Evolutionary conservation across 2,797 vertebrate species (phyloP).

Genomic region (Distichodus sexfasciatus): DNA sequence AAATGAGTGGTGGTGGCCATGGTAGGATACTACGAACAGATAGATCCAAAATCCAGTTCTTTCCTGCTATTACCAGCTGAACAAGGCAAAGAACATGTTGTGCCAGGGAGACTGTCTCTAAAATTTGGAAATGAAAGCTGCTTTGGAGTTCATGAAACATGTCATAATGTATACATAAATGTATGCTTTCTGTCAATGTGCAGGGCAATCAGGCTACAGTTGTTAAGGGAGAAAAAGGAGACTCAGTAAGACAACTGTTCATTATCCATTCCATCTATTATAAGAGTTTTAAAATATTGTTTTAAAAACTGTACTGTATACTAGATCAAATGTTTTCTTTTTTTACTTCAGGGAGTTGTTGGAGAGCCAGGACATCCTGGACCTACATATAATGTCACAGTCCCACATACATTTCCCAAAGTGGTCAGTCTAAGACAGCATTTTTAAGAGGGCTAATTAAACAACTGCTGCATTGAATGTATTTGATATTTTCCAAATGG

Average conservation of each 20-base stretch:
- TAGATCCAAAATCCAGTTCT: too few relatives aligned
- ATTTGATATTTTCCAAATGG: too few relatives aligned
- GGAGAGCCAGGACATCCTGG: constrained; percentile 66
- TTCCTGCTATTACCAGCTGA: too few relatives aligned
- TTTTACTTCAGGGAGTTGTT: constrained; percentile 67
- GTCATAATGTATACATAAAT: too few relatives aligned
- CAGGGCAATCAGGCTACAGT: constrained; percentile 83
- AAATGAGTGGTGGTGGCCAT: too few relatives aligned
- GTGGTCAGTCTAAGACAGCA: constrained; percentile 43
- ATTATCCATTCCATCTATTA: too few relatives aligned
- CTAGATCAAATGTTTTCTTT: constrained; percentile 6
- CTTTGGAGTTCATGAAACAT: too few relatives aligned
- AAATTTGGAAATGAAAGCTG: too few relatives aligned
- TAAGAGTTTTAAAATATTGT: not conserved
- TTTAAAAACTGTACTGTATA: not conserved
- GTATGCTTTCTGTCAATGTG: too few relatives aligned
- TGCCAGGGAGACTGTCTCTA: too few relatives aligned
- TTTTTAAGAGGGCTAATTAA: not conserved
- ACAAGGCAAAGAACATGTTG: too few relatives aligned
- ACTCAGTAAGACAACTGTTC: constrained; percentile 66
- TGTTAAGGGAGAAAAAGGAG: constrained; percentile 83
- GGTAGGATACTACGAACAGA: too few relatives aligned
- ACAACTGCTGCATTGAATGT: not conserved
- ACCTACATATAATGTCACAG: constrained; percentile 42
- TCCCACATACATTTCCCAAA: constrained; percentile 12